A percentile compares a stretch with the other conserved stretches of the same genome.
These are phyloP conservation scores for Dinoponera quadriceps DNA, from an alignment of 1,140 invertebrate genomes.

Conservation along the genomic window DNA sequence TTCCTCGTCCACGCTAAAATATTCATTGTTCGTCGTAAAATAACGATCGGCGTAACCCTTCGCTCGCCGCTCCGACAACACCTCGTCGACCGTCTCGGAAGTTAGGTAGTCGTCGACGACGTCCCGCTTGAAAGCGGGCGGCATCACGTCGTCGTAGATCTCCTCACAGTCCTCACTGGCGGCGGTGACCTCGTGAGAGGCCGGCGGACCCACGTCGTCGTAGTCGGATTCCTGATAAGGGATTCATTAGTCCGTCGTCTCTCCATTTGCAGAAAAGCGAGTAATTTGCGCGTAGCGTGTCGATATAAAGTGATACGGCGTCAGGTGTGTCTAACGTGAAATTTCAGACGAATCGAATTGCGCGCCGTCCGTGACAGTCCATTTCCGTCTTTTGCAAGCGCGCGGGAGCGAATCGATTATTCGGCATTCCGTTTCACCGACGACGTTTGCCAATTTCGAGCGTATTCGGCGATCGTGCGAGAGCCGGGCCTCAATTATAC, in stretches of 20 bases:
- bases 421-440: conserved; percentile 52
- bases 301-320: neutral
- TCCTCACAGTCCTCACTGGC: conserved; percentile 53
- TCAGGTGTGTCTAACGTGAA: neutral
- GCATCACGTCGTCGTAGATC: conserved; percentile 80
- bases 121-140: conserved; percentile 8
- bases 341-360: conserved; percentile 47
- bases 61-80: neutral
- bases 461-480: conserved; percentile 30
- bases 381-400: conserved; percentile 40
- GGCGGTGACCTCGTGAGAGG: neutral
- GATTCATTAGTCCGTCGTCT: conserved; percentile 10
- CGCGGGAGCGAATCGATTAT: conserved; percentile 42
- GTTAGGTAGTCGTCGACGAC: conserved; percentile 15
- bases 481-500: neutral
- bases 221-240: conserved; percentile 72
- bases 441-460: conserved; percentile 25
- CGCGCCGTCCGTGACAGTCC: conserved; percentile 2
- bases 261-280: conserved; percentile 12
- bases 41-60: conserved; percentile 48
- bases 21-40: conserved; percentile 71
- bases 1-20: conserved; percentile 74
- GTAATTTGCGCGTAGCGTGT: too few relatives aligned
- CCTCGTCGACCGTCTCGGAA: neutral
- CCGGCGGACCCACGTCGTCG: conserved; percentile 76